Evolutionary conservation across 2,888 invertebrate genomes (phyloP).

Genomic region (Nomada goodeniana): DNA sequence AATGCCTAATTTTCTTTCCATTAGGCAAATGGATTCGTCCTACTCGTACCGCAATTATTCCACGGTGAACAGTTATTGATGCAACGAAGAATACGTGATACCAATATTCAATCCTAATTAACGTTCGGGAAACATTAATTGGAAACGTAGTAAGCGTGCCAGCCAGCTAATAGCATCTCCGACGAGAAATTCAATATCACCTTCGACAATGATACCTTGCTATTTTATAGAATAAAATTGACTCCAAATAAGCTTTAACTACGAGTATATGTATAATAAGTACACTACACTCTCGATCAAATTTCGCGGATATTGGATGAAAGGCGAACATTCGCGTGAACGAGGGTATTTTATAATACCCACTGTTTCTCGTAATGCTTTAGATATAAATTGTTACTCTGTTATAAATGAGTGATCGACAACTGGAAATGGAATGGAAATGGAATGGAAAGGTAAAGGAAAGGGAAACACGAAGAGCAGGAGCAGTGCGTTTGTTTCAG

Average conservation of each 20-base stretch:
- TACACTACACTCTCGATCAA: neutral
- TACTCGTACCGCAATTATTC: neutral
- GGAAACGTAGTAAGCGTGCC: neutral
- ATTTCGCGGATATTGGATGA: neutral
- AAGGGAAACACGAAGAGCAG: neutral
- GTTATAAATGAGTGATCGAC: neutral
- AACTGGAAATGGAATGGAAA: neutral
- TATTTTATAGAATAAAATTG: neutral
- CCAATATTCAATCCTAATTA: neutral
- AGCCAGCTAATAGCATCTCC: neutral
- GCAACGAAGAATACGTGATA: neutral
- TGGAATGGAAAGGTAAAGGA: too few relatives aligned
- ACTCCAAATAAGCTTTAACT: neutral
- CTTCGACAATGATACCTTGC: neutral
- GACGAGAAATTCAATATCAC: neutral
- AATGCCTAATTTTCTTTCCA: constrained; percentile 22
- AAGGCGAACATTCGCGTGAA: neutral
- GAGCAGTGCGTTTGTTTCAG: constrained; percentile 9
- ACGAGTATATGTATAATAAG: too few relatives aligned
- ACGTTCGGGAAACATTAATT: neutral
- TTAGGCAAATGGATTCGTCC: constrained; percentile 11
- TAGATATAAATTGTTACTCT: neutral
- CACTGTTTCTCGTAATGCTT: neutral
- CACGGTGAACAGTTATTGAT: neutral
- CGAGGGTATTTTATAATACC: neutral